phyloP scores from a whole-genome alignment of 2,797 vertebrate species.

The Karalla daura region DNA sequence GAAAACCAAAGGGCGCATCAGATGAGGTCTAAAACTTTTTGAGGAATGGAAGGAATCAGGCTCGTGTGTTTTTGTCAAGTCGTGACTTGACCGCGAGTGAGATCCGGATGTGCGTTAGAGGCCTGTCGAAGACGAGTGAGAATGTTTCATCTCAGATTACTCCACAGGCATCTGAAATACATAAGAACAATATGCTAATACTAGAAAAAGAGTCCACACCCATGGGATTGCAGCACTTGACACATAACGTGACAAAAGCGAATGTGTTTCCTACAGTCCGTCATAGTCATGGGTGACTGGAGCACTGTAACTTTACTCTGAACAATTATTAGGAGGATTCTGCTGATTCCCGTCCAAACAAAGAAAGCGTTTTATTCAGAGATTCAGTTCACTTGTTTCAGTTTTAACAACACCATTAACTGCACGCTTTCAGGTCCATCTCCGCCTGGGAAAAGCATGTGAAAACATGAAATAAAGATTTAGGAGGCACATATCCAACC shows the following conservation, averaged over 20 bases:
- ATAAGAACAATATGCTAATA: too few relatives aligned
- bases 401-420: constrained; percentile 30
- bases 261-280: background rate
- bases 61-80: constrained; percentile 26
- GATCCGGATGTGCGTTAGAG: constrained; percentile 20
- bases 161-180: constrained; percentile 14
- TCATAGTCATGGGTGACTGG: constrained; percentile 29
- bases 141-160: constrained; percentile 20
- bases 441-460: constrained; percentile 21
- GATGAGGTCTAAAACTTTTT: background rate
- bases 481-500: constrained; percentile 20
- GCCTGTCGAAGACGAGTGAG: constrained; percentile 7
- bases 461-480: constrained; percentile 33
- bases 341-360: constrained; percentile 22
- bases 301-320: constrained; percentile 37
- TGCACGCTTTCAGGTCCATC: constrained; percentile 22
- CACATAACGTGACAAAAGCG: background rate
- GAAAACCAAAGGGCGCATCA: constrained; percentile 14
- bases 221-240: too few relatives aligned
- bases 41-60: constrained; percentile 12
- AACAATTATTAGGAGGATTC: constrained; percentile 22
- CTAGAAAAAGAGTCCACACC: too few relatives aligned
- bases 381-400: constrained; percentile 40
- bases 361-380: constrained; percentile 18
- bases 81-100: constrained; percentile 26